These are phyloP conservation scores for Beaufortia kweichowensis DNA, from an alignment of 2,113 vertebrate genomes.

Conservation along the genomic window DNA sequence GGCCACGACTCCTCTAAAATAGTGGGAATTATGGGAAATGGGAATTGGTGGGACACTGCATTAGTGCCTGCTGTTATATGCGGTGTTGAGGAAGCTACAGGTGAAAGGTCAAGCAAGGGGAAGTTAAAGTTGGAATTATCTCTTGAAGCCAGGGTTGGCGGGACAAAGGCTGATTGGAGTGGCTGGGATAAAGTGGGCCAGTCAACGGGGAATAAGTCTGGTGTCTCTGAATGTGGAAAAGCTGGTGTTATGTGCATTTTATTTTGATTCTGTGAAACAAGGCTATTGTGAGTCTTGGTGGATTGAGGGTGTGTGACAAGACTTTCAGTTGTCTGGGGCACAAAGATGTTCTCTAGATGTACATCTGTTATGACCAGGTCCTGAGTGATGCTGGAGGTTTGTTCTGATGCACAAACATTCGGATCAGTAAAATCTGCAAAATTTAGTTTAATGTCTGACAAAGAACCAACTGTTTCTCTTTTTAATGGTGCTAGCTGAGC, in stretches of 20 bases:
- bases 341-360: conserved; percentile 27
- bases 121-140: conserved; percentile 23
- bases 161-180: not conserved
- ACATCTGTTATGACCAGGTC: conserved; percentile 49
- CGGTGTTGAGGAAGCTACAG: conserved; percentile 75
- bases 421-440: not conserved
- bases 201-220: not conserved
- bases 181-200: conserved; percentile 6
- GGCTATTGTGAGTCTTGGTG: not conserved
- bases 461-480: not conserved
- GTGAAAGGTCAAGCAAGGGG: conserved; percentile 65
- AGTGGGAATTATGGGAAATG: conserved; percentile 64
- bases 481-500: conserved; percentile 23
- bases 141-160: not conserved
- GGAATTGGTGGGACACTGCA: conserved; percentile 53
- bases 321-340: conserved; percentile 14
- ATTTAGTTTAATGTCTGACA: not conserved
- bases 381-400: conserved; percentile 46
- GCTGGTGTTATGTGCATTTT: not conserved
- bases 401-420: not conserved
- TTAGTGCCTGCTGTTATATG: conserved; percentile 68
- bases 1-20: conserved; percentile 57
- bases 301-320: not conserved
- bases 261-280: conserved; percentile 2
- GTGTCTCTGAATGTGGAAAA: not conserved